Percentiles rank a stretch among this genome's conserved stretches.
Conservation (phyloP, 2,888 invertebrate genomes). For the Helobdella robusta region DNA sequence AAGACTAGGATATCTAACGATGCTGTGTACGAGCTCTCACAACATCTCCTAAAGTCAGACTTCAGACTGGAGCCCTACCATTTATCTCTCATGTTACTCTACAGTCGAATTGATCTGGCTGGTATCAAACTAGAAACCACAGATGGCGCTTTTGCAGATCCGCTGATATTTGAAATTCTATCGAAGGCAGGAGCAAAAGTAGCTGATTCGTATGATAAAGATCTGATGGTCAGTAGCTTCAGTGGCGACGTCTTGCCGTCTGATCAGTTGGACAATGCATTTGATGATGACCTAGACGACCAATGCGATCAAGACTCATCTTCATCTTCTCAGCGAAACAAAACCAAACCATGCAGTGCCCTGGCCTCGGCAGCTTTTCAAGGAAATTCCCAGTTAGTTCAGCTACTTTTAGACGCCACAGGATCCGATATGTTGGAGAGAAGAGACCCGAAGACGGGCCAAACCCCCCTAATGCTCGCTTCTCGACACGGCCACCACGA, state of each 20-base stretch:
- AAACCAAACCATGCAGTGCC: constrained; percentile 59
- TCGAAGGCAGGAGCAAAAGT: constrained; percentile 83
- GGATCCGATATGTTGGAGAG: constrained; percentile 56
- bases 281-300: constrained; percentile 20
- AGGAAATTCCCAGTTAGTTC: constrained; percentile 65
- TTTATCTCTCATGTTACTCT: constrained; percentile 66
- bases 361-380: constrained; percentile 59
- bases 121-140: constrained; percentile 35
- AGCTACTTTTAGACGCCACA: constrained; percentile 73
- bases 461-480: constrained; percentile 73
- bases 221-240: constrained; percentile 25
- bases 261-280: constrained; percentile 13
- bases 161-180: constrained; percentile 57
- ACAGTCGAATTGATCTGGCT: constrained; percentile 43
- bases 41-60: constrained; percentile 49
- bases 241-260: constrained; percentile 44
- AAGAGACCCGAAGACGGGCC: constrained; percentile 22
- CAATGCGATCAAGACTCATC: constrained; percentile 61
- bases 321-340: constrained; percentile 25
- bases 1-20: constrained; percentile 51
- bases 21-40: constrained; percentile 50
- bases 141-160: constrained; percentile 43
- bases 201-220: constrained; percentile 28
- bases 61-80: constrained; percentile 52
- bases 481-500: constrained; percentile 45